Base-by-base conservation (phyloP, 2,113 vertebrate species). In the Podocnemis expansa region DNA sequence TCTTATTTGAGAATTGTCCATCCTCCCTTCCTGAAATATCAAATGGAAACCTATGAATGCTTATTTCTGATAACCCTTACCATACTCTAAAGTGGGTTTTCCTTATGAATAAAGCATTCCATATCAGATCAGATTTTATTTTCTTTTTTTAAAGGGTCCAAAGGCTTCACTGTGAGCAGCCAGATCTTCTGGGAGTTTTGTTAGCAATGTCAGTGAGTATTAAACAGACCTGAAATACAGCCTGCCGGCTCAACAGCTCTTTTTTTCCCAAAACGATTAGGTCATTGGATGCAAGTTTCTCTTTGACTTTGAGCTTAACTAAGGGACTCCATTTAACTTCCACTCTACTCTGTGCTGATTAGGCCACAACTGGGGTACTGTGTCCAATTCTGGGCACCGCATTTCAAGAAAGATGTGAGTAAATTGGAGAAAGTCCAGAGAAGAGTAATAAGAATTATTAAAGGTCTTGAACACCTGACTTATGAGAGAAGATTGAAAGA, bases 11-110 rank as follows among this genome's bases (percentile, higher is more conserved):
- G 90, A 75, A 93, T 88, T 63, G 41, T 94, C 89, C 88, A 58
- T 80, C 43, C 16, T 88, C 34, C 31, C 7, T 88, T 94, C 87
- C 82, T 43, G 80, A 94, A 95, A 97, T 93, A 94, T 89, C 89
- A 90, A 80, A 94, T 88, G 80, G 91, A 93, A 82, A 84, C 82
- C 31, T 43, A 41, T 67, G 70, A 78, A 51, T 43, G 87, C 22
- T 94, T 90, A 90, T 89, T 96, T 95, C 85, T 80, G 54, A 80
- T 49, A 76, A n/a, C 6, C 67, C 82, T 75, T 84, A 49, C 54
- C 58, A 73, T 51, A 76, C 84, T 54, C 31, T 58, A n/a, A 3
- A 11, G 76, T 22, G 31, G 41, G 82, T 96, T 91, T 21, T 90
- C n/a, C n/a, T n/a, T 81, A 60, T 81, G 55, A 85, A 60, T 75